Evolutionary conservation across 2,113 vertebrate genomes (phyloP).

Genomic region (Lepisosteus osseus): DNA sequence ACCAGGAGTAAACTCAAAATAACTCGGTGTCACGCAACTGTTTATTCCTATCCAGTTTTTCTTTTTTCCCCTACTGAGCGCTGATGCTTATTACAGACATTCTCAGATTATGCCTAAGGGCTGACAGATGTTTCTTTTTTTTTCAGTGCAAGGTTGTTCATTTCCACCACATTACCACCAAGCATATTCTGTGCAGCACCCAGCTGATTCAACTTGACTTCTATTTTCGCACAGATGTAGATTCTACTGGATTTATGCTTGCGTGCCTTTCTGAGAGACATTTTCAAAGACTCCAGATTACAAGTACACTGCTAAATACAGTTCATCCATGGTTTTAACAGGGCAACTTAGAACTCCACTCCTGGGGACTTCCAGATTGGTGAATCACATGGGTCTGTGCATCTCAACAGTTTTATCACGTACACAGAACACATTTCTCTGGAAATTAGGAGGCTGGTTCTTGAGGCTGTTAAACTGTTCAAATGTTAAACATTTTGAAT

Average conservation of each 20-base stretch:
- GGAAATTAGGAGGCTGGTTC: not conserved
- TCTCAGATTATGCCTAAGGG: conserved; percentile 55
- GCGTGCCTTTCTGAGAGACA: conserved; percentile 16
- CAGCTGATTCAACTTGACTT: conserved; percentile 39
- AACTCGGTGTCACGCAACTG: not conserved
- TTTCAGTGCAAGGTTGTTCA: conserved; percentile 28
- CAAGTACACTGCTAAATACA: conserved; percentile 16
- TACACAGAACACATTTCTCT: not conserved
- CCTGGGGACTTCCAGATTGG: conserved; percentile 11
- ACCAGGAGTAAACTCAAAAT: not conserved
- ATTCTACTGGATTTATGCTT: not conserved
- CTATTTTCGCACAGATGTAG: conserved; percentile 21
- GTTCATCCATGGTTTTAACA: not conserved
- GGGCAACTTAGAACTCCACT: conserved; percentile 4
- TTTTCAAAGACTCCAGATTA: conserved; percentile 9
- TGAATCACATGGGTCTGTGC: conserved; percentile 4
- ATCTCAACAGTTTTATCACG: not conserved
- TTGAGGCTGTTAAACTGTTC: not conserved
- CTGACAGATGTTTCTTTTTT: conserved; percentile 57
- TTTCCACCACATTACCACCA: conserved; percentile 23
- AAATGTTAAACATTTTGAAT: conserved; percentile 7
- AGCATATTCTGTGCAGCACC: conserved; percentile 19
- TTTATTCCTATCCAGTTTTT: not conserved
- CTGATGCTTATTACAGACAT: conserved; percentile 38
- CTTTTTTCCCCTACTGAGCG: conserved; percentile 10